These are phyloP conservation scores for Eurytoma californica DNA, from an alignment of 2,888 invertebrate genomes.

Conservation along the genomic window DNA sequence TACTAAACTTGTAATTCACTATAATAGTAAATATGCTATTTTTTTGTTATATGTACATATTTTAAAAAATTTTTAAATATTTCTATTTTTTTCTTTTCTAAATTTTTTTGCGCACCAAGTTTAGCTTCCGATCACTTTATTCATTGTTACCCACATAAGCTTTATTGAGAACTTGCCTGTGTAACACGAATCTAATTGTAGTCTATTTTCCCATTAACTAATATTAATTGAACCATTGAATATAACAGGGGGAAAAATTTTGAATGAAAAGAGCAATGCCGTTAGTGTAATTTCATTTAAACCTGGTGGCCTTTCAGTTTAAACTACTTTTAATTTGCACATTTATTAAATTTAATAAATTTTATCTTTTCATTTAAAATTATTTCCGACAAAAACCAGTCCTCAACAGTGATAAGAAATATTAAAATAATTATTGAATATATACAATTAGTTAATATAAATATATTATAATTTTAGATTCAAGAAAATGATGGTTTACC, in stretches of 20 bases:
- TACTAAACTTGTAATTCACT: too few relatives aligned
- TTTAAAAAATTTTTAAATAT: not conserved
- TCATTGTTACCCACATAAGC: constrained; percentile 44
- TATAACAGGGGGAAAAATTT: constrained; percentile 52
- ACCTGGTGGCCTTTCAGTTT: not conserved
- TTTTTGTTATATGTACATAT: too few relatives aligned
- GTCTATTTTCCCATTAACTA: constrained; percentile 55
- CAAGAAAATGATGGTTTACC: constrained; percentile 70
- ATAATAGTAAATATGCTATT: too few relatives aligned
- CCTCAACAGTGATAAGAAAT: not conserved
- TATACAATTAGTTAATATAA: not conserved
- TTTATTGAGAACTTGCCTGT: constrained; percentile 50
- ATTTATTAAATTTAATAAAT: not conserved
- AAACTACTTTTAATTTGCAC: not conserved
- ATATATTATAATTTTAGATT: constrained; percentile 60
- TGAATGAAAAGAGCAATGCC: constrained; percentile 46
- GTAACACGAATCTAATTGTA: constrained; percentile 55
- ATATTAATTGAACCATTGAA: constrained; percentile 57
- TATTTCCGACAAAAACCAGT: not conserved
- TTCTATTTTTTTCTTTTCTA: not conserved
- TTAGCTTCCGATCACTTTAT: constrained; percentile 35
- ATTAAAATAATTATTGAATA: constrained; percentile 11
- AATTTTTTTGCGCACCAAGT: not conserved
- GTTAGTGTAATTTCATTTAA: constrained; percentile 36
- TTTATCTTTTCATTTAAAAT: not conserved